Conservation (phyloP, 2,797 vertebrate species). For the Phylloscopus collybita region DNA sequence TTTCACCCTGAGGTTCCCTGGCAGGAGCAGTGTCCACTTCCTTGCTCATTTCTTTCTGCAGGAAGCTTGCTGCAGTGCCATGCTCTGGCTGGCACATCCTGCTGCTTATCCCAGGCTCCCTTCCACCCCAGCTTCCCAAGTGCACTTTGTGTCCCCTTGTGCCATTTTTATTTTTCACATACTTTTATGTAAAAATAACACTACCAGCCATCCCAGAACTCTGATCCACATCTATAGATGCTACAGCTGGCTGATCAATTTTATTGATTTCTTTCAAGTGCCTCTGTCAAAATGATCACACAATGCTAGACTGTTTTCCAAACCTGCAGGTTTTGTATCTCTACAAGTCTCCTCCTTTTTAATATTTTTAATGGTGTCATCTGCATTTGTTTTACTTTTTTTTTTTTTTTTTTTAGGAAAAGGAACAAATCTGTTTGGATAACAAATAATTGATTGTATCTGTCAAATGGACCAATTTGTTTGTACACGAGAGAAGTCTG, state of each 20-base stretch:
- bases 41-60: background rate
- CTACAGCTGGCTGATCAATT: conserved; percentile 57
- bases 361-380: background rate
- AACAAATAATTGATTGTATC: background rate
- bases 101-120: background rate
- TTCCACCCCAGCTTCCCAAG: background rate
- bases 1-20: background rate
- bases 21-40: background rate
- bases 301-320: conserved; percentile 22
- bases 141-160: background rate
- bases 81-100: background rate
- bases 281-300: conserved; percentile 71
- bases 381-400: background rate
- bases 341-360: background rate
- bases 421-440: background rate
- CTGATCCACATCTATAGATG: conserved; percentile 47
- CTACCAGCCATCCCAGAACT: conserved; percentile 46
- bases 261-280: conserved; percentile 72
- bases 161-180: background rate
- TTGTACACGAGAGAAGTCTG: background rate
- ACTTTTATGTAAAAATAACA: conserved; percentile 30
- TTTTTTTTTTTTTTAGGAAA: background rate
- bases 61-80: too few species aligned
- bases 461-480: background rate
- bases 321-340: conserved; percentile 4